Conservation (phyloP, 92 coral and sea anemone species). For the Virgularia gustaviana region DNA sequence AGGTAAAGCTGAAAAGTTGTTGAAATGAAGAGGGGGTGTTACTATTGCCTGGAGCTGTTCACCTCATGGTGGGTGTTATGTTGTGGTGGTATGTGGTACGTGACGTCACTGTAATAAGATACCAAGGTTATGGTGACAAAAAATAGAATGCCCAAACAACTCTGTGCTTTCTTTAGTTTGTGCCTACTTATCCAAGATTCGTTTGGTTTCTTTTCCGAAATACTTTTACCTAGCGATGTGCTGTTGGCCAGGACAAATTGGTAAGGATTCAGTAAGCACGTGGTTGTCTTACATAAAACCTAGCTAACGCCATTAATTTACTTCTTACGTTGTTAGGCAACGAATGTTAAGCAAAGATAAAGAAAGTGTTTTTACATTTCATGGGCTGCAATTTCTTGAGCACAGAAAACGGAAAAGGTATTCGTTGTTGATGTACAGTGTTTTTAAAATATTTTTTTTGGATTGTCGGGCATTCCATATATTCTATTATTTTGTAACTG, state of each 20-base stretch:
- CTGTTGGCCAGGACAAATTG: conserved; percentile 9
- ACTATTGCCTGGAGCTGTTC: no score
- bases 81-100: background rate
- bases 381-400: conserved; percentile 6
- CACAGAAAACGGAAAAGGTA: conserved; percentile 15
- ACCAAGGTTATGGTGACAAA: background rate
- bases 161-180: conserved; percentile 20
- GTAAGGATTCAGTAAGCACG: background rate
- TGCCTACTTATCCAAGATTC: conserved; percentile 12
- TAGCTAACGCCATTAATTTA: no score
- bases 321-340: no score
- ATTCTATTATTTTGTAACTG: background rate
- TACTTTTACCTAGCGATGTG: background rate
- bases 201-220: background rate
- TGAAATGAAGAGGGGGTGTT: background rate
- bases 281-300: no score
- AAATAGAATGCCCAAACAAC: no score
- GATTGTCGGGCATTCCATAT: background rate
- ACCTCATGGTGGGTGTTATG: no score
- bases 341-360: background rate
- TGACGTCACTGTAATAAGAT: background rate
- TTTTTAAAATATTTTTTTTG: background rate
- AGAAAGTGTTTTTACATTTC: conserved; percentile 12
- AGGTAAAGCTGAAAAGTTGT: background rate
- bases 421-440: background rate